Conservation (phyloP, 2,113 vertebrate genomes). For the Pollimyrus isidori region DNA sequence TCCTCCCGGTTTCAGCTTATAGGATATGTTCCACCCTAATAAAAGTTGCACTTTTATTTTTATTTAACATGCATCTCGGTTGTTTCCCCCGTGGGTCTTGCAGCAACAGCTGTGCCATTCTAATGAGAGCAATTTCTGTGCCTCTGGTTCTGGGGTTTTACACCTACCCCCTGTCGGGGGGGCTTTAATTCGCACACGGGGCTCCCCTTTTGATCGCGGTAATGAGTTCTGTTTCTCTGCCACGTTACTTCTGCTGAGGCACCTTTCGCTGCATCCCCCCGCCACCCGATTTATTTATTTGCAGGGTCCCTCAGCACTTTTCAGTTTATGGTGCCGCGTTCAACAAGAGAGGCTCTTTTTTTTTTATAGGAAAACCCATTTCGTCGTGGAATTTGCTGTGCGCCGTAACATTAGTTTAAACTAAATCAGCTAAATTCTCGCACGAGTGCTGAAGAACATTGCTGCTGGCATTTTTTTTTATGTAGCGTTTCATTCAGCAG, state of each 20-base stretch:
- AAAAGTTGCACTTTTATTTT: background rate
- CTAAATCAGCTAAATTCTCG: constrained; percentile 23
- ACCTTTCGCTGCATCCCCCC: background rate
- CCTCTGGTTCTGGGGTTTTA: constrained; percentile 38
- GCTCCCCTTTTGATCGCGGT: constrained; percentile 54
- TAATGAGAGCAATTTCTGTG: constrained; percentile 43
- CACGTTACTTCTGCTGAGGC: constrained; percentile 49
- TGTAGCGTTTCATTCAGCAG: background rate
- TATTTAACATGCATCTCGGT: background rate
- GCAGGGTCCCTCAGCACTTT: constrained; percentile 29
- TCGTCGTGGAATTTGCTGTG: constrained; percentile 6
- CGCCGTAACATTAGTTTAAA: constrained; percentile 15
- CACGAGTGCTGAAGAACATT: background rate
- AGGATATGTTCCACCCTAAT: no score
- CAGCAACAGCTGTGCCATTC: constrained; percentile 39
- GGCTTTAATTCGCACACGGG: constrained; percentile 50
- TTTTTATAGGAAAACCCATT: constrained; percentile 3
- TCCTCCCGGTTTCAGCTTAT: background rate
- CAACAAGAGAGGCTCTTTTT: constrained; percentile 12
- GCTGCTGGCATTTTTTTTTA: background rate
- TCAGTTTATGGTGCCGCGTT: background rate
- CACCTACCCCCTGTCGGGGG: constrained; percentile 42
- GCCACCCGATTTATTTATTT: constrained; percentile 38
- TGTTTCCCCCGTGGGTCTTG: constrained; percentile 13
- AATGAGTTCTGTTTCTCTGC: constrained; percentile 48